These are phyloP conservation scores for Engraulis encrasicolus DNA, from an alignment of 2,113 vertebrate genomes.

Conservation along the genomic window DNA sequence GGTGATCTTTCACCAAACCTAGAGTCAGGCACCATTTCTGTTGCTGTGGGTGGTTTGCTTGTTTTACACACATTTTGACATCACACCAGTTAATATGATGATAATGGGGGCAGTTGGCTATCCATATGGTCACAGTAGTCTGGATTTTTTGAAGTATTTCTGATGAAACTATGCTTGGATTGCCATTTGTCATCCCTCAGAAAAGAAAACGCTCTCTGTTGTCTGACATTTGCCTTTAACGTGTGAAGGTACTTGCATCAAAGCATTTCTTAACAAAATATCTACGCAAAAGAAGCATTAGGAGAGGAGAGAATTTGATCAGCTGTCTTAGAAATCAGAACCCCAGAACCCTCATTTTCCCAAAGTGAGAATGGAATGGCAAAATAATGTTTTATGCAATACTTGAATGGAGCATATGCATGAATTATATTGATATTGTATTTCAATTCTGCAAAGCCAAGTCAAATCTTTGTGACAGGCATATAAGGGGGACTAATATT, in stretches of 20 bases:
- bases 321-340: neutral
- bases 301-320: slow-evolving; percentile 24
- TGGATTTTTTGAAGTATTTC: no score
- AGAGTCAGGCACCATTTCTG: no score
- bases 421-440: no score
- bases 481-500: no score
- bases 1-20: neutral
- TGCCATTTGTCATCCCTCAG: slow-evolving; percentile 25
- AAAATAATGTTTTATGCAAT: no score
- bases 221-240: slow-evolving; percentile 18
- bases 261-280: slow-evolving; percentile 50
- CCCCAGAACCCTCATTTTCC: no score
- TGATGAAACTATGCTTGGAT: slow-evolving; percentile 58
- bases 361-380: no score
- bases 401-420: no score
- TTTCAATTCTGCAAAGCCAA: no score
- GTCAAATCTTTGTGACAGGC: no score
- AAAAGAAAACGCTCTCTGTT: slow-evolving; percentile 41
- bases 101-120: slow-evolving; percentile 44
- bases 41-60: no score
- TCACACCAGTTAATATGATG: neutral
- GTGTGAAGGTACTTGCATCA: slow-evolving; percentile 48
- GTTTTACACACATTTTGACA: no score
- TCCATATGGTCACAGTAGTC: slow-evolving; percentile 40
- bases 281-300: slow-evolving; percentile 33